phyloP scores from a whole-genome alignment of 2,888 invertebrate species.

The Polyommatus iphigenia region DNA sequence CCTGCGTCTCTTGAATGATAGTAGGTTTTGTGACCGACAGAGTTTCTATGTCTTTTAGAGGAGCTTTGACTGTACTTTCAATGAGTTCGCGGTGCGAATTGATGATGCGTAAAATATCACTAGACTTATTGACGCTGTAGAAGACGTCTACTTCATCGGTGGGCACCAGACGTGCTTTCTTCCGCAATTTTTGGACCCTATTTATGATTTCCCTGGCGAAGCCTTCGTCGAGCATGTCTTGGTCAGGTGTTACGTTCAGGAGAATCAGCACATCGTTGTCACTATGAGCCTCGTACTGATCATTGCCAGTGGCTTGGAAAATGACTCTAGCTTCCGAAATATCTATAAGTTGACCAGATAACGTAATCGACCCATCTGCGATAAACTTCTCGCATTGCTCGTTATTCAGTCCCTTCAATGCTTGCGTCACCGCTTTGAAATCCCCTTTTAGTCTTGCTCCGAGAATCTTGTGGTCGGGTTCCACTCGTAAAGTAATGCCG shows the following conservation, averaged over 20 bases:
- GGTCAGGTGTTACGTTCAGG: slow-evolving; percentile 93
- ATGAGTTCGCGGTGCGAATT: slow-evolving; percentile 87
- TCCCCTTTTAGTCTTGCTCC: slow-evolving; percentile 94
- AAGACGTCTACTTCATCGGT: slow-evolving; percentile 93
- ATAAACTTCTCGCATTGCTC: slow-evolving; percentile 88
- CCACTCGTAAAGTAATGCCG: slow-evolving; percentile 93
- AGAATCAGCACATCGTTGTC: slow-evolving; percentile 94
- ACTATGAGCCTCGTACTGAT: slow-evolving; percentile 93
- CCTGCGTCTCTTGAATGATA: slow-evolving; percentile 86
- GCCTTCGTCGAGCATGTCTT: slow-evolving; percentile 96
- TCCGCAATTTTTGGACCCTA: slow-evolving; percentile 96
- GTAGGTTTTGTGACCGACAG: slow-evolving; percentile 69
- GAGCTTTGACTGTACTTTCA: slow-evolving; percentile 89
- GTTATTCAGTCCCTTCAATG: slow-evolving; percentile 89
- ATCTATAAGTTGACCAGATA: slow-evolving; percentile 88
- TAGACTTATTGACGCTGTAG: slow-evolving; percentile 82
- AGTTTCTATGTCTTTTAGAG: slow-evolving; percentile 80
- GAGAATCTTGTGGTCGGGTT: slow-evolving; percentile 95
- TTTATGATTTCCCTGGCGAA: slow-evolving; percentile 97
- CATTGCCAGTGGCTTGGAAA: slow-evolving; percentile 85
- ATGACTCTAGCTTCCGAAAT: slow-evolving; percentile 90
- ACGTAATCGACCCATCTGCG: slow-evolving; percentile 83
- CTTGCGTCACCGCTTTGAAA: slow-evolving; percentile 91
- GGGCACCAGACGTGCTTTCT: slow-evolving; percentile 95
- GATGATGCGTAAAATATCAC: slow-evolving; percentile 85